phyloP scores from a whole-genome alignment of 2,797 vertebrate genomes.

The Spinus pinus region DNA sequence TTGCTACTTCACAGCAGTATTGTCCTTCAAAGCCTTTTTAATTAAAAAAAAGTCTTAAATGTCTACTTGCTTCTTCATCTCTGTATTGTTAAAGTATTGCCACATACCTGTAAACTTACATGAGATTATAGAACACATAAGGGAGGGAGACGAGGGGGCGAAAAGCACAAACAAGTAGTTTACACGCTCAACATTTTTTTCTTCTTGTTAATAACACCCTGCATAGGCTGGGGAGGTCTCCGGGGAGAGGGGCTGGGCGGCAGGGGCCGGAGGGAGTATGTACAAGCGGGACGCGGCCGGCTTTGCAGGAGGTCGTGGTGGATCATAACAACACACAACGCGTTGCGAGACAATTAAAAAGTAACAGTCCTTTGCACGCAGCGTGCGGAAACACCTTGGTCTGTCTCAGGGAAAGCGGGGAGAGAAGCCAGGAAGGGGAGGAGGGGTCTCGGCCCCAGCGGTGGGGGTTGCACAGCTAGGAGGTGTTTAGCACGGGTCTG shows the following conservation, averaged over 20 bases:
- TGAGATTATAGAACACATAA: conserved; percentile 65
- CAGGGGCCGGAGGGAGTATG: neutral
- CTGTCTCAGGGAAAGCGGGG: neutral
- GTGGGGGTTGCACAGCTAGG: conserved; percentile 77
- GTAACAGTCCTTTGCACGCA: conserved; percentile 86
- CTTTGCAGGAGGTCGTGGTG: conserved; percentile 49
- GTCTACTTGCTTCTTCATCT: conserved; percentile 67
- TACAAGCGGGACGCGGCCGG: conserved; percentile 30
- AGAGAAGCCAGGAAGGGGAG: neutral
- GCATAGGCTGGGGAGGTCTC: conserved; percentile 62
- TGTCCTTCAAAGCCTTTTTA: conserved; percentile 69
- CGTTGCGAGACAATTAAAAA: conserved; percentile 76
- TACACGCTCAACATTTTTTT: conserved; percentile 75
- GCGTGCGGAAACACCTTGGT: conserved; percentile 72
- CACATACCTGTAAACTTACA: conserved; percentile 78
- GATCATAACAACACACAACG: conserved; percentile 65
- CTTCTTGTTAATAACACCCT: conserved; percentile 78
- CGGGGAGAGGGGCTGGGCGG: neutral
- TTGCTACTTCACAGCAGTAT: conserved; percentile 63
- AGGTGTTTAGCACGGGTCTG: conserved; percentile 95
- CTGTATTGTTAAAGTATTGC: conserved; percentile 71
- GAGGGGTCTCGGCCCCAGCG: neutral
- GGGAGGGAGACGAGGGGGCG: neutral
- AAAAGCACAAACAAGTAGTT: conserved; percentile 77
- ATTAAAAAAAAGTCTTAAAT: conserved; percentile 56